A percentile compares a stretch with the other conserved stretches of the same genome.
These are phyloP conservation scores for Melanotaenia boesemani DNA, from an alignment of 2,797 vertebrate genomes.

Conservation along the genomic window DNA sequence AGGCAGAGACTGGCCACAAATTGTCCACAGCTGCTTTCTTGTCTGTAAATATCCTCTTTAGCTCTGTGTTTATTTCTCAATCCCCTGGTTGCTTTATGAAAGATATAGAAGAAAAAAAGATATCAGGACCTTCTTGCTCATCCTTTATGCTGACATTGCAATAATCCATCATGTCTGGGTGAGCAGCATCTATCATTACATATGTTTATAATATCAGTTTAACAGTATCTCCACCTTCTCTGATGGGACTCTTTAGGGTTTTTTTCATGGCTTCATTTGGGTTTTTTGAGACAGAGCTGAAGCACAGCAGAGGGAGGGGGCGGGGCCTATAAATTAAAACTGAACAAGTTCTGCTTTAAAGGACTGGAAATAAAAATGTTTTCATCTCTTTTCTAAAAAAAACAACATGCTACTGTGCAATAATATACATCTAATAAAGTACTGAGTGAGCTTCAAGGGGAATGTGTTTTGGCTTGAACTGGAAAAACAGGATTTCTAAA, in stretches of 20 bases:
- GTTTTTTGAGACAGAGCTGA: background rate
- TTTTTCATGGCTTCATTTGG: too few relatives aligned
- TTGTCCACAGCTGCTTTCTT: too few relatives aligned
- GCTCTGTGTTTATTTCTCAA: too few relatives aligned
- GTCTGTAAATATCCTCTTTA: too few relatives aligned
- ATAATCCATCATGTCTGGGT: background rate
- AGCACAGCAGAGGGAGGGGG: conserved; percentile 2
- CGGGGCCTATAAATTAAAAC: background rate
- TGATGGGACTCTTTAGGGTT: too few relatives aligned
- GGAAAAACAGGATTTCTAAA: background rate
- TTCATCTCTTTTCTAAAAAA: background rate
- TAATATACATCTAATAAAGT: background rate
- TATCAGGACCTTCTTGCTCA: too few relatives aligned
- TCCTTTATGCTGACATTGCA: background rate
- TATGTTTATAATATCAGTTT: too few relatives aligned
- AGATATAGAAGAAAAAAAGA: background rate
- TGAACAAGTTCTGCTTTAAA: background rate
- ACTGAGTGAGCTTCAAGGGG: background rate
- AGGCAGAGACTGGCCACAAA: too few relatives aligned
- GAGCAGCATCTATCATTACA: too few relatives aligned
- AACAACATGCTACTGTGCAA: background rate
- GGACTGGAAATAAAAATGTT: background rate
- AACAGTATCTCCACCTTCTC: background rate
- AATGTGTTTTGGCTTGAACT: background rate
- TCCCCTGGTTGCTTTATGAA: background rate